Conservation (phyloP, 2,888 invertebrate species). For the Ochropleura plecta region DNA sequence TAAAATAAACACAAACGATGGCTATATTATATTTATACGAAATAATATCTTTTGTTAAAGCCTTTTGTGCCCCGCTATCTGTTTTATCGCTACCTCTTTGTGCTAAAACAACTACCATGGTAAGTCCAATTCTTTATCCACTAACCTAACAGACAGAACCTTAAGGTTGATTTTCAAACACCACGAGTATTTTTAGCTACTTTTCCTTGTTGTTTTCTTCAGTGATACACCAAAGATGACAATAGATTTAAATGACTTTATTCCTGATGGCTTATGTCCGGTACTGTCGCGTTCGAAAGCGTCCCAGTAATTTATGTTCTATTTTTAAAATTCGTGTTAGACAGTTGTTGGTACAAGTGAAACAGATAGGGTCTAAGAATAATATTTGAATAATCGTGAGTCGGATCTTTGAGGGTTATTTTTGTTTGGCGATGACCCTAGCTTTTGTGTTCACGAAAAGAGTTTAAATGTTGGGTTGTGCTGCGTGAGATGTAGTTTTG, state of each 20-base stretch:
- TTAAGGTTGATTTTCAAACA: constrained; percentile 67
- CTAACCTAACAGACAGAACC: neutral
- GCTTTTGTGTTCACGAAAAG: constrained; percentile 68
- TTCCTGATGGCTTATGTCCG: constrained; percentile 82
- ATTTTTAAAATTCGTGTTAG: constrained; percentile 71
- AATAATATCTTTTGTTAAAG: constrained; percentile 85
- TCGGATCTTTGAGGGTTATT: constrained; percentile 66
- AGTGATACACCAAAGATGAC: constrained; percentile 82
- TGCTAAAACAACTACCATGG: constrained; percentile 66
- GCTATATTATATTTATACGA: constrained; percentile 70
- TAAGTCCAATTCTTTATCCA: constrained; percentile 30
- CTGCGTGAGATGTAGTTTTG: constrained; percentile 41
- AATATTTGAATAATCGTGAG: constrained; percentile 77
- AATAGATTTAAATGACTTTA: constrained; percentile 89
- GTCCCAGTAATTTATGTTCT: constrained; percentile 79
- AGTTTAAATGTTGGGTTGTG: constrained; percentile 48
- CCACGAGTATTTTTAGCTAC: constrained; percentile 43
- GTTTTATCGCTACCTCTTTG: constrained; percentile 86
- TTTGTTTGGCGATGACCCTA: constrained; percentile 71
- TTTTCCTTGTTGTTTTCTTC: constrained; percentile 70
- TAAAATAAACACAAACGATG: constrained; percentile 25
- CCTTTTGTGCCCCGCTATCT: constrained; percentile 85
- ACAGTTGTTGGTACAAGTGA: constrained; percentile 85
- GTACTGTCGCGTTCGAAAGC: constrained; percentile 78
- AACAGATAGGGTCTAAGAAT: constrained; percentile 74